These are phyloP conservation scores for Microcebus griseorufus DNA, from an alignment of 2,113 vertebrate species.

Conservation along the genomic window DNA sequence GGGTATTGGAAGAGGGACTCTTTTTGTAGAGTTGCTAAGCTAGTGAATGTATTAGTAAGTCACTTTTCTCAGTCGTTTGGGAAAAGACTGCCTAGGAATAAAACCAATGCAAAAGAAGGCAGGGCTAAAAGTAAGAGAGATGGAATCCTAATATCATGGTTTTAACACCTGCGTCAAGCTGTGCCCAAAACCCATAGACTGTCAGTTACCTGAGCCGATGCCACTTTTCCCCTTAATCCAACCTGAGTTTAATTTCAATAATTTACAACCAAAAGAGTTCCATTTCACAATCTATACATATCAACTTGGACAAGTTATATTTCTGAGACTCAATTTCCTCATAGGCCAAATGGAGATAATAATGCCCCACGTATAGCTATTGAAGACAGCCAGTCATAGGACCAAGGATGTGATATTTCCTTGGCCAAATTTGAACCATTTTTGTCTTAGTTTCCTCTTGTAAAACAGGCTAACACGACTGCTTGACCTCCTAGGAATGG, in stretches of 20 bases:
- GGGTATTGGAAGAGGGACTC: background rate
- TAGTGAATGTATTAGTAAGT: background rate
- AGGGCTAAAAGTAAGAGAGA: background rate
- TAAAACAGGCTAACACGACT: background rate
- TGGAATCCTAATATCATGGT: background rate
- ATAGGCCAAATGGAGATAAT: background rate
- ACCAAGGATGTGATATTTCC: background rate
- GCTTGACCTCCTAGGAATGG: background rate
- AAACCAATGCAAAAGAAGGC: background rate
- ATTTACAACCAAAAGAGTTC: background rate
- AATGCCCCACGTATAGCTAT: background rate
- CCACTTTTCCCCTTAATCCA: background rate
- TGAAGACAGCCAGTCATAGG: background rate
- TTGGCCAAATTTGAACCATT: background rate
- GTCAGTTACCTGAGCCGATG: background rate
- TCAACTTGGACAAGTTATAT: background rate
- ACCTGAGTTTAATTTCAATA: background rate
- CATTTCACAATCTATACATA: background rate
- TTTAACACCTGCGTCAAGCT: background rate
- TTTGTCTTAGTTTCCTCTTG: background rate
- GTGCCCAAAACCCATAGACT: background rate
- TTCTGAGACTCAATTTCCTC: background rate
- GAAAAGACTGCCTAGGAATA: background rate
- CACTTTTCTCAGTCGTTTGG: background rate
- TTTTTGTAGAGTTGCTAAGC: background rate